Evolutionary conservation across 2,888 invertebrate species (phyloP).

Genomic region (Linnaemya vulpina): DNA sequence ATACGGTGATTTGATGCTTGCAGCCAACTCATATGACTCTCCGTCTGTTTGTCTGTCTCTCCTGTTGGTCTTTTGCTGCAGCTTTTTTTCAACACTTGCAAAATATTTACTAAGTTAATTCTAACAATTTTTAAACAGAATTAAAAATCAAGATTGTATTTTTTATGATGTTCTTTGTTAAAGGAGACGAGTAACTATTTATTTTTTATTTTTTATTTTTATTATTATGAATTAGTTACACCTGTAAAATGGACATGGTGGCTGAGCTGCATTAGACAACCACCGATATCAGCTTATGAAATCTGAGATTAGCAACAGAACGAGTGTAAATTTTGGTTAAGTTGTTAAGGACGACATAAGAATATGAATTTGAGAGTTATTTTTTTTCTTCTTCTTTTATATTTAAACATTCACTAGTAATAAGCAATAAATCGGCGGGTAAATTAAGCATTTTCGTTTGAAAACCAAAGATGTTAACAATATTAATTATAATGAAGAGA

Average conservation of each 20-base stretch:
- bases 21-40: constrained; percentile 36
- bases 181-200: background rate
- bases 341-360: constrained; percentile 15
- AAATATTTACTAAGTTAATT: constrained; percentile 59
- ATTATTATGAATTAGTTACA: constrained; percentile 68
- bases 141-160: constrained; percentile 52
- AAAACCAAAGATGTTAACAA: background rate
- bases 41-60: background rate
- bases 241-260: constrained; percentile 60
- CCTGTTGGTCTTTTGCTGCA: constrained; percentile 41
- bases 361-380: background rate
- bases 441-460: background rate
- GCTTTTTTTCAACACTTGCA: constrained; percentile 61
- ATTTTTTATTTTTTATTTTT: no score
- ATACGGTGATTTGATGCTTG: constrained; percentile 68
- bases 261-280: constrained; percentile 50
- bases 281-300: constrained; percentile 35
- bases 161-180: constrained; percentile 11
- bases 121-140: constrained; percentile 51
- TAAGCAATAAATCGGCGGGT: background rate
- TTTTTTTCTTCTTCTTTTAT: background rate
- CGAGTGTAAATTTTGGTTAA: constrained; percentile 21
- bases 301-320: constrained; percentile 24
- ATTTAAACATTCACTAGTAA: background rate
- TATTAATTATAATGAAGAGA: no score